Base-by-base conservation (phyloP, 2,797 vertebrate species). In the Anguilla obscura region DNA sequence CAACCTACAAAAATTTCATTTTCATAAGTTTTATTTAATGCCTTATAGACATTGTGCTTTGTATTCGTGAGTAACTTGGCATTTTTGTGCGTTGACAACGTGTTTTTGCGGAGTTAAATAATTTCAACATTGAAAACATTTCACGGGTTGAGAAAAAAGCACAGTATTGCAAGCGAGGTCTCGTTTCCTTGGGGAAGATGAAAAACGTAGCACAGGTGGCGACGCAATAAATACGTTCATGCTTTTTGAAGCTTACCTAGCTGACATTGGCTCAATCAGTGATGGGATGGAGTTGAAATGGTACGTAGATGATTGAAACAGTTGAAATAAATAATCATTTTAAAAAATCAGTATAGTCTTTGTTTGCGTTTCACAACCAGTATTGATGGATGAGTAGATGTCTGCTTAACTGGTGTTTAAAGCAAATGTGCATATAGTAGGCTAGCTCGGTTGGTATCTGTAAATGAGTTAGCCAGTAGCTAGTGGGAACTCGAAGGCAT, bases 221-320 rank as follows among this genome's bases (percentile, higher is more conserved):
- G 12, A 36, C 30, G 12, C 36, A 16, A 12, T 52, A 52, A 52
- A 52, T 12, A 8, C 7, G 7, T 52, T 52, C 50, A 52, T 8
- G 9, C 50, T 10, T 1, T 12, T 52, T 52, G 50, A 10, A 79
- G 30, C n/a, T 27, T 33, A 69, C 24, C 14, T 2, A 74, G 0
- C 27, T 74, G 18, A 24, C 30, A 30, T 6, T 90, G 56, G 90
- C 56, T 66, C 89, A 90, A n/a, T 54, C 66, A 24, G 45, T 3
- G 54, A 60, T 30, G 0, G 0, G 1, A 95, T 96, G 95, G 95
- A 95, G 76, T 79, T 93, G 1, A 88, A 86, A 0, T 96, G 96
- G 96, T 95, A 88, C 90, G 94, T 91, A 1, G 9, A 58, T 45
- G 24, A 12, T 33, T 88, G 27, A n/a, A 69, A 69, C 9, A n/a